Conservation (phyloP, 2,888 invertebrate species). For the Leptopilina myrica region DNA sequence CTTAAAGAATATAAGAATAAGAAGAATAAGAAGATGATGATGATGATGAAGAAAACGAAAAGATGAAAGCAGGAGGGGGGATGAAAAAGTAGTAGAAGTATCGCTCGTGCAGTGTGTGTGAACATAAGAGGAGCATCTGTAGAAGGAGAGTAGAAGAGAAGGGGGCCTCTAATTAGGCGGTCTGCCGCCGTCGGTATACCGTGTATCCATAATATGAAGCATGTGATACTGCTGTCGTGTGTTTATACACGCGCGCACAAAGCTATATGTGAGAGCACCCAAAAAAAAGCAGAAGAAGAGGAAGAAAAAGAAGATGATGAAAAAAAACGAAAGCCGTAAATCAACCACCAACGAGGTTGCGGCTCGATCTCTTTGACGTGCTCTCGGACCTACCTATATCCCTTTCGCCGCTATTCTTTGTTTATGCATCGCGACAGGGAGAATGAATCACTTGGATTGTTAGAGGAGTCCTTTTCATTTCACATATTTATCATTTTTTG, state of each 20-base stretch:
- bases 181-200: constrained; percentile 63
- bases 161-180: constrained; percentile 62
- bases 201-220: constrained; percentile 62
- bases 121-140: constrained; percentile 46
- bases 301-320: not conserved
- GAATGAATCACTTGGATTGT: not conserved
- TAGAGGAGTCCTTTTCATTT: not conserved
- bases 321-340: constrained; percentile 65
- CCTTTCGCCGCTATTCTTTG: constrained; percentile 43
- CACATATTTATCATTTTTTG: no score
- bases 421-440: constrained; percentile 20
- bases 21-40: no score
- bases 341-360: constrained; percentile 68
- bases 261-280: constrained; percentile 51
- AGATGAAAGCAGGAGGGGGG: constrained; percentile 37
- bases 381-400: constrained; percentile 18
- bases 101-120: constrained; percentile 45
- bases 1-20: no score
- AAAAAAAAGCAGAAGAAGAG: constrained; percentile 43
- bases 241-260: constrained; percentile 23
- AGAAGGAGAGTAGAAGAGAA: constrained; percentile 30
- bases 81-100: constrained; percentile 47
- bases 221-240: constrained; percentile 58
- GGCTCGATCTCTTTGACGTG: constrained; percentile 43
- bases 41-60: constrained; percentile 40